These are phyloP conservation scores for Polydrusus tereticollis DNA, from an alignment of 2,888 invertebrate species.

Conservation along the genomic window DNA sequence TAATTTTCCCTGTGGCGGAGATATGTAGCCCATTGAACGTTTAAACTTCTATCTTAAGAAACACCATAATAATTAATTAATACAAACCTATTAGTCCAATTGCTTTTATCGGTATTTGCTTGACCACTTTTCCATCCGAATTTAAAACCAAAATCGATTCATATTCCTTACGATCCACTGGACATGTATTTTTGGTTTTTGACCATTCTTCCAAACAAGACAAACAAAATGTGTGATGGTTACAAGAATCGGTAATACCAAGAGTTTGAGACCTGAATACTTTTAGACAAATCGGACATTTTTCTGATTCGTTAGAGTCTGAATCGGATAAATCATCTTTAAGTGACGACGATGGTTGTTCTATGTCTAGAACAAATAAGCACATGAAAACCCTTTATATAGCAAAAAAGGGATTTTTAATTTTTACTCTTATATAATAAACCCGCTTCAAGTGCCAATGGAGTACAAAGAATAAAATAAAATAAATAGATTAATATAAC, in stretches of 20 bases:
- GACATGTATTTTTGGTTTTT: constrained; percentile 45
- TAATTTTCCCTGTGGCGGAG: too few relatives aligned
- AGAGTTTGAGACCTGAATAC: constrained; percentile 23
- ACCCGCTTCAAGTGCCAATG: neutral
- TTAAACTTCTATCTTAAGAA: too few relatives aligned
- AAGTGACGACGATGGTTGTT: constrained; percentile 1
- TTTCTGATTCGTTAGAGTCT: constrained; percentile 14
- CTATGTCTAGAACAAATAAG: constrained; percentile 3
- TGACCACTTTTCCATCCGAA: constrained; percentile 15
- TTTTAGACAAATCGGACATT: constrained; percentile 46
- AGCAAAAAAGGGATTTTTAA: too few relatives aligned
- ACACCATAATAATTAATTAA: too few relatives aligned
- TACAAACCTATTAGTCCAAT: neutral
- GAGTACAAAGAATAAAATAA: too few relatives aligned
- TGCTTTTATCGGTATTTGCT: constrained; percentile 30
- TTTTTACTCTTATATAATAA: neutral
- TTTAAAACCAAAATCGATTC: constrained; percentile 40
- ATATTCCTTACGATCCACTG: constrained; percentile 44
- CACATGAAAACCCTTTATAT: neutral
- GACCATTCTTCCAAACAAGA: constrained; percentile 45
- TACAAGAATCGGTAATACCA: constrained; percentile 34
- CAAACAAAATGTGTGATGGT: constrained; percentile 44
- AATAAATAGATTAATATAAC: too few relatives aligned
- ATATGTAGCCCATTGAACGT: too few relatives aligned
- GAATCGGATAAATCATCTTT: constrained; percentile 5